phyloP scores from a whole-genome alignment of 1,140 invertebrate genomes.

The Onthophagus taurus region DNA sequence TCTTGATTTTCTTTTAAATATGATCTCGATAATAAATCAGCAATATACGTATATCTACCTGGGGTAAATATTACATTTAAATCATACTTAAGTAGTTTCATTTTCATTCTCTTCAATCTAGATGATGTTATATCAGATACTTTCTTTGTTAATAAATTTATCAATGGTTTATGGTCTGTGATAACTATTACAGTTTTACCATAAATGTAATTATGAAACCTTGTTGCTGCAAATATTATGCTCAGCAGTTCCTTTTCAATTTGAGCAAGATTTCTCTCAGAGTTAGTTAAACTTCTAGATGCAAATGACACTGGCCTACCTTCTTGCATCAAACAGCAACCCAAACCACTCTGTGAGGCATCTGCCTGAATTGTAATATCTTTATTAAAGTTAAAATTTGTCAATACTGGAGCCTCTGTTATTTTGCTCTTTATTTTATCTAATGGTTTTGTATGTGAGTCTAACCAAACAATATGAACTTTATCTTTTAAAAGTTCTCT shows the following conservation, averaged over 20 bases:
- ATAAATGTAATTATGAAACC: conserved; percentile 31
- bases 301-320: conserved; percentile 34
- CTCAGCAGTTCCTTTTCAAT: conserved; percentile 39
- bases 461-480: conserved; percentile 17
- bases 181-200: conserved; percentile 26
- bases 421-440: conserved; percentile 27
- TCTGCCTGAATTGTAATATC: conserved; percentile 25
- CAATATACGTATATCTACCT: conserved; percentile 10
- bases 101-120: neutral
- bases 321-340: conserved; percentile 25
- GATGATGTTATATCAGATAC: neutral
- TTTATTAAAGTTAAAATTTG: conserved; percentile 24
- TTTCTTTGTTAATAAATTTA: conserved; percentile 10
- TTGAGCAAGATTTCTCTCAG: conserved; percentile 25
- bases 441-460: conserved; percentile 24
- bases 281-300: conserved; percentile 28
- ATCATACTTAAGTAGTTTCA: neutral
- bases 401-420: conserved; percentile 22
- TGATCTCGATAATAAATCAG: neutral
- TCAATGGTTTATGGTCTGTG: conserved; percentile 35
- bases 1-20: conserved; percentile 10
- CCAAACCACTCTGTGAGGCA: conserved; percentile 30
- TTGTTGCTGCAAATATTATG: conserved; percentile 29
- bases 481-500: conserved; percentile 14
- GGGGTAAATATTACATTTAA: conserved; percentile 23